Percentiles rank a stretch among this genome's conserved stretches.
These are phyloP conservation scores for Synergus japonicus DNA, from an alignment of 2,888 invertebrate genomes.

Conservation along the genomic window DNA sequence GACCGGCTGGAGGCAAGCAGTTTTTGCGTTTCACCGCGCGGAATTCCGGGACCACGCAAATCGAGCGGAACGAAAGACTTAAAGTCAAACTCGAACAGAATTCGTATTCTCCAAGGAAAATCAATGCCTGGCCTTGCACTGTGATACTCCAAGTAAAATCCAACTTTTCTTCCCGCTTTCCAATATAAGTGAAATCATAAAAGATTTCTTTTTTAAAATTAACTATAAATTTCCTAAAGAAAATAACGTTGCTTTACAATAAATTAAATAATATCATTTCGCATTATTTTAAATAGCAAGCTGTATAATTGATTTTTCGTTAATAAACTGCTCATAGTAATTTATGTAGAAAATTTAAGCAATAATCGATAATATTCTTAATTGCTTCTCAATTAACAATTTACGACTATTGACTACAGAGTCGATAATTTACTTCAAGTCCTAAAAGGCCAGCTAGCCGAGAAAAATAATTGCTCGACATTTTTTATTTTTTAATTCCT, in stretches of 20 bases:
- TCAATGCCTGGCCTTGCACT: constrained; percentile 46
- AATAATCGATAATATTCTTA: too few species aligned
- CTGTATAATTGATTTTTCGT: too few species aligned
- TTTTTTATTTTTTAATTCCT: neutral
- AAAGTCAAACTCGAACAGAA: constrained; percentile 46
- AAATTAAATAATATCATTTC: neutral
- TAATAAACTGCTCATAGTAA: neutral
- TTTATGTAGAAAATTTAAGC: neutral
- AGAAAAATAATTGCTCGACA: neutral
- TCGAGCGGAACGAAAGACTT: constrained; percentile 63
- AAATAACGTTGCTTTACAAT: too few species aligned
- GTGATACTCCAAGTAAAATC: neutral
- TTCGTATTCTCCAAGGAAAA: constrained; percentile 50
- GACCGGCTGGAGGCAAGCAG: constrained; percentile 42
- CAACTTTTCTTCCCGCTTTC: constrained; percentile 16
- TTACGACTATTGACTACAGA: neutral
- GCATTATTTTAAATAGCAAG: too few species aligned
- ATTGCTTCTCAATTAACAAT: too few species aligned
- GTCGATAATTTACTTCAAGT: neutral
- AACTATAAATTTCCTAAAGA: neutral
- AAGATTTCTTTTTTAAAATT: neutral
- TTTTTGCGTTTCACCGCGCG: constrained; percentile 52
- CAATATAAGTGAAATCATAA: neutral
- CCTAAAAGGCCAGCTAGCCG: neutral
- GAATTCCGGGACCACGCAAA: constrained; percentile 61